phyloP scores from a whole-genome alignment of 2,113 vertebrate genomes.

The Mionectes macconnelli region DNA sequence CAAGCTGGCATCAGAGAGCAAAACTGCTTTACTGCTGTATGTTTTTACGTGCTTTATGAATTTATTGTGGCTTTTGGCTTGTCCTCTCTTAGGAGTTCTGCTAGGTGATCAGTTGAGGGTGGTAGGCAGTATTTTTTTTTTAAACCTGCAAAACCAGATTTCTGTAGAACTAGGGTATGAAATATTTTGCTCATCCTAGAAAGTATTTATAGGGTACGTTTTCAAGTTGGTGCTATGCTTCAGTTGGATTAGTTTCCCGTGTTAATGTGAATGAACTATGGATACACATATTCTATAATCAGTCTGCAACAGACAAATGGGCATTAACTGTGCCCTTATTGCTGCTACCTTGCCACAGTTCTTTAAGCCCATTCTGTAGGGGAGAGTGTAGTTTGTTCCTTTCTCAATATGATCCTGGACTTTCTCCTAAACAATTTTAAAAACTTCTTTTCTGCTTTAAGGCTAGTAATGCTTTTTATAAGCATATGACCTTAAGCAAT shows the following conservation, averaged over 20 bases:
- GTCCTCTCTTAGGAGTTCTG: not conserved
- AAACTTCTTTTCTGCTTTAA: not conserved
- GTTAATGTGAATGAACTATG: not conserved
- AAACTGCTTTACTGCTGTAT: not conserved
- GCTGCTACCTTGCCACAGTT: not conserved
- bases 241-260: not conserved
- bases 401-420: not conserved
- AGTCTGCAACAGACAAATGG: not conserved
- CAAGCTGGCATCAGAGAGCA: not conserved
- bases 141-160: not conserved
- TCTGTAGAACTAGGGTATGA: not conserved
- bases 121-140: not conserved
- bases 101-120: not conserved
- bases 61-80: not conserved
- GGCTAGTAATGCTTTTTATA: not conserved
- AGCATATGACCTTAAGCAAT: not conserved
- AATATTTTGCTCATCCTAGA: not conserved
- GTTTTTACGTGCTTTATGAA: not conserved
- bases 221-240: not conserved
- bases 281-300: not conserved
- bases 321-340: not conserved
- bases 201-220: not conserved
- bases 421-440: not conserved
- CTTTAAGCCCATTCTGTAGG: accelerated
- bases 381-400: not conserved